Evolutionary conservation across 2,888 invertebrate species (phyloP), one percentile per base, ranked within the genome.

Genomic region (Scelioninae gen. 1): DNA sequence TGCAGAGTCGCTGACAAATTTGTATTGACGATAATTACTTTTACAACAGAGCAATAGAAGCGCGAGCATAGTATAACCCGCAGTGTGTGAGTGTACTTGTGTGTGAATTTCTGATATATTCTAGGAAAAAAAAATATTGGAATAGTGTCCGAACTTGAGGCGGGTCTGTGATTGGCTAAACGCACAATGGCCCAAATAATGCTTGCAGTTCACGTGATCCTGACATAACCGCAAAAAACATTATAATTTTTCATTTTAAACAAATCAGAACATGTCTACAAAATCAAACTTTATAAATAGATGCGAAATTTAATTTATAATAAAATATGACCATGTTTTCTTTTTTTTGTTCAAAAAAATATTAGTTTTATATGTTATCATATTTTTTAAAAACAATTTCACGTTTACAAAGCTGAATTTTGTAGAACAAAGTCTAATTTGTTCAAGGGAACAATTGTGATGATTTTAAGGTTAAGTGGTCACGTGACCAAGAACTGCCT

Each of bases 131-230:
- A 76, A 85, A 86, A 87, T 85, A 85, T 85, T 80, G 84, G 85
- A 84, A 84, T 85, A 88, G 86, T 83, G 82, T 85, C 84, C 85
- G 88, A 84, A 80, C 79, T 84, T 60, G n/a, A 88, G 85, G 86
- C 88, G 86, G 85, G 83, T 88, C 89, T 90, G 90, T 63, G 56
- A 88, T 90, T 89, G 83, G 86, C 88, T 88, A 89, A 89, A 89
- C 71, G 62, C 51, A 23, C 23, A 11, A 34, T 51, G 23, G 38
- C 34, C 62, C 72, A 38, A 66, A 23, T 23, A 23, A 23, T 23
- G 23, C n/a, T n/a, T n/a, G 23, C 23, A 2, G 23, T 1, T 23
- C 23, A 23, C 23, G 23, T 23, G 23, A 23, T 23, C 23, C 23
- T 23, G n/a, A 23, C 4, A 23, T 23, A 23, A 23, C 23, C 23